These are phyloP conservation scores for Phenganax marumi DNA, from an alignment of 92 coral and sea anemone genomes.

Conservation along the genomic window DNA sequence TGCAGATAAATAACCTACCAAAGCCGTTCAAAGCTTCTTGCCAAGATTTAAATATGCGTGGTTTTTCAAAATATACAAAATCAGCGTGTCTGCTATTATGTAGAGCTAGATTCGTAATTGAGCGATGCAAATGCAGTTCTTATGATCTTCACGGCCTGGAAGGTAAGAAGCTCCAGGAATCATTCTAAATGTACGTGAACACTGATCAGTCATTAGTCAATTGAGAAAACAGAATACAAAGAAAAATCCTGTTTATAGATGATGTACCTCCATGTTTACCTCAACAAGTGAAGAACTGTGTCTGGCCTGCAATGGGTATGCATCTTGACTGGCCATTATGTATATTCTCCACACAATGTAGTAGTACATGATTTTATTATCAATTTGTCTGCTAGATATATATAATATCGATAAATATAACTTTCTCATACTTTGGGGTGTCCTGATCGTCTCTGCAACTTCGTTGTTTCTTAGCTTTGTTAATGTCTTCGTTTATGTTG, in stretches of 20 bases:
- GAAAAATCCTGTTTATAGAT: slow-evolving; percentile 42
- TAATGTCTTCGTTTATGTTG: neutral
- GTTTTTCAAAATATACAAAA: slow-evolving; percentile 90
- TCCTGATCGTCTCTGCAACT: too few relatives aligned
- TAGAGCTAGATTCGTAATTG: slow-evolving; percentile 85
- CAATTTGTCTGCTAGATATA: too few relatives aligned
- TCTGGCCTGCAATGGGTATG: slow-evolving; percentile 99
- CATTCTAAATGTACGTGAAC: neutral
- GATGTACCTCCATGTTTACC: slow-evolving; percentile 91
- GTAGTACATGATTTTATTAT: too few relatives aligned
- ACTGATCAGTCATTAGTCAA: neutral
- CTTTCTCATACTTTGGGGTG: too few relatives aligned
- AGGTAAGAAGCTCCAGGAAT: slow-evolving; percentile 47
- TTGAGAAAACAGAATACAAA: too few relatives aligned
- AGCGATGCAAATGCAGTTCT: slow-evolving; percentile 88
- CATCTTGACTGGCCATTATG: neutral
- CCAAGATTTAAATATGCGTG: slow-evolving; percentile 74
- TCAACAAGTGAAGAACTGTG: slow-evolving; percentile 89
- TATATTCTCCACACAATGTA: too few relatives aligned
- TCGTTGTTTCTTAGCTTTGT: neutral
- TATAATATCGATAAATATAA: too few relatives aligned
- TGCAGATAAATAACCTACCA: slow-evolving; percentile 88
- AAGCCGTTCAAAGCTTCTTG: slow-evolving; percentile 88
- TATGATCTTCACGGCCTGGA: slow-evolving; percentile 72
- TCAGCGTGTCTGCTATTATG: slow-evolving; percentile 91